A percentile compares a stretch with the other conserved stretches of the same genome.
phyloP scores from a whole-genome alignment of 2,888 invertebrate species.

The Rhagonycha fulva region DNA sequence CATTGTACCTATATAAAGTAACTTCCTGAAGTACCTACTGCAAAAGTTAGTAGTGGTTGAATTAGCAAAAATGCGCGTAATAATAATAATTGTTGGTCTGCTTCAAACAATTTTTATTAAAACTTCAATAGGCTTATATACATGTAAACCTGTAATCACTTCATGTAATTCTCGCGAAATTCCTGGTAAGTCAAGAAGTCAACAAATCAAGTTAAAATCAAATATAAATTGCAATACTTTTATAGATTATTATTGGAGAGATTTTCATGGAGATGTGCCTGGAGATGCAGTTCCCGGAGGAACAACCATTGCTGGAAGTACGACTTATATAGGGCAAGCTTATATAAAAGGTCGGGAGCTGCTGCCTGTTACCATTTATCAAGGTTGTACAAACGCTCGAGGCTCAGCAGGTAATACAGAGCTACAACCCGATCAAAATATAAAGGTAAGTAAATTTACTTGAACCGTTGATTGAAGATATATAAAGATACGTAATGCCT shows the following conservation, averaged over 20 bases:
- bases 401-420: background rate
- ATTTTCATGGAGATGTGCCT: constrained; percentile 8
- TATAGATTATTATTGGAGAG: constrained; percentile 12
- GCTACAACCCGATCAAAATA: background rate
- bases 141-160: background rate
- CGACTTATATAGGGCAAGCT: constrained; percentile 11
- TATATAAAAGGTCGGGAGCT: background rate
- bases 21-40: too few relatives aligned
- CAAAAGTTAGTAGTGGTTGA: too few relatives aligned
- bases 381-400: background rate
- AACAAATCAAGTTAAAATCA: too few relatives aligned
- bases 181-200: background rate
- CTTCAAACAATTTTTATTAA: background rate
- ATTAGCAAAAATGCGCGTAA: background rate
- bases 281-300: constrained; percentile 9
- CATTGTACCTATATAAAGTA: too few relatives aligned
- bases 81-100: background rate
- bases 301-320: background rate
- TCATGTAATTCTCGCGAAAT: background rate
- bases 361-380: constrained; percentile 2
- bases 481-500: too few relatives aligned
- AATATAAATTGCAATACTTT: background rate
- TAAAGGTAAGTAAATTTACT: background rate
- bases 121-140: background rate
- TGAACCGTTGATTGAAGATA: too few relatives aligned